Evolutionary conservation across 2,797 vertebrate species (phyloP).

Genomic region (Falco peregrinus): DNA sequence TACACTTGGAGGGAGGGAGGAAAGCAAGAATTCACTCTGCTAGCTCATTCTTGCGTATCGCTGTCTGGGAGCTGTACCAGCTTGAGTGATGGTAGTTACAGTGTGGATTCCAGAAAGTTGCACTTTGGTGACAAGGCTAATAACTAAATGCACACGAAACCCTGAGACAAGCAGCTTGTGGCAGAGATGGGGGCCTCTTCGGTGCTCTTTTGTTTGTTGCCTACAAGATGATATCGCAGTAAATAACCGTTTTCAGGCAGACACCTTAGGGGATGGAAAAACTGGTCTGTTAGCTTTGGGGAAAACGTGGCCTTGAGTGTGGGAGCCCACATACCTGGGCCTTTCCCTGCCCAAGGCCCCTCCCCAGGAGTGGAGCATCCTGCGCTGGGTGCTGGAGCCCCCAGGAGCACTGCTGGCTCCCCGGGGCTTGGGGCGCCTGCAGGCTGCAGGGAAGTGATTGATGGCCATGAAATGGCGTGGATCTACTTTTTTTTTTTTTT

Average conservation of each 20-base stretch:
- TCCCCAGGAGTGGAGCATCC: background rate
- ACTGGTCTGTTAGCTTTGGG: conserved; percentile 28
- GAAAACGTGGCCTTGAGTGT: background rate
- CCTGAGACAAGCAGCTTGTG: background rate
- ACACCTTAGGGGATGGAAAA: conserved; percentile 9
- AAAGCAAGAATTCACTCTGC: background rate
- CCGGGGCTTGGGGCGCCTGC: background rate
- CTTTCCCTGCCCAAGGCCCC: background rate
- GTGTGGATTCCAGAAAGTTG: background rate
- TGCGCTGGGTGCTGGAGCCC: background rate
- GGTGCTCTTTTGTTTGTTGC: background rate
- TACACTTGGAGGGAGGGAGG: background rate
- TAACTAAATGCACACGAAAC: background rate
- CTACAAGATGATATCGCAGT: background rate
- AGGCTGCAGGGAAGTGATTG: background rate
- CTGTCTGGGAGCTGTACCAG: background rate
- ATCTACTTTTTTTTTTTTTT: background rate
- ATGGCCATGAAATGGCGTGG: background rate
- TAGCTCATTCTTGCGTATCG: background rate
- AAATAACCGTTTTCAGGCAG: background rate
- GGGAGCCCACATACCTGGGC: background rate
- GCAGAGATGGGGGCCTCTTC: background rate
- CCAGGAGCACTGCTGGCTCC: background rate
- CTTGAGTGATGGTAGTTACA: background rate
- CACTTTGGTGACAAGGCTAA: background rate